Percentiles rank a stretch among this genome's conserved stretches.
Conservation (phyloP, 2,113 vertebrate genomes). For the Ptychochromis oligacanthus region DNA sequence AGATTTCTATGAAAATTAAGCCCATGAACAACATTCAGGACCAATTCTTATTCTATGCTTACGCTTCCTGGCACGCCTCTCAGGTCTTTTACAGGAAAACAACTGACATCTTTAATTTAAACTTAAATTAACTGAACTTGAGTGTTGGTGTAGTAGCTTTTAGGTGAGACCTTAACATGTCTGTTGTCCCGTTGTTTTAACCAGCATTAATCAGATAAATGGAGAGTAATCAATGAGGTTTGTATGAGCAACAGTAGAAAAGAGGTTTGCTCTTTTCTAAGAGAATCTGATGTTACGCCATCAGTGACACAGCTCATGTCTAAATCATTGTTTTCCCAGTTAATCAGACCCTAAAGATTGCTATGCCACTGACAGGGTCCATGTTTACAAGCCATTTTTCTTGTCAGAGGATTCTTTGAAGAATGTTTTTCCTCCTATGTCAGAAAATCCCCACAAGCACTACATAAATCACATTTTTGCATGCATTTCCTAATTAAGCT, state of each 20-base stretch:
- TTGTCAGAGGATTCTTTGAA: constrained; percentile 66
- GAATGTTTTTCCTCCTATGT: constrained; percentile 43
- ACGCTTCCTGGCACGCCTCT: constrained; percentile 30
- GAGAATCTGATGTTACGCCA: constrained; percentile 6
- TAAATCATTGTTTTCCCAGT: constrained; percentile 45
- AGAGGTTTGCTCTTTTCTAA: not conserved
- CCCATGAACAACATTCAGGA: constrained; percentile 46
- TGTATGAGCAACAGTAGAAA: not conserved
- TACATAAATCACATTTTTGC: constrained; percentile 58
- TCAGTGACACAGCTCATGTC: not conserved
- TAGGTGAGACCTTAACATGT: not conserved
- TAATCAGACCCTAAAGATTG: constrained; percentile 56
- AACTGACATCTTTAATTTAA: not conserved
- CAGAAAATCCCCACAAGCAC: constrained; percentile 39
- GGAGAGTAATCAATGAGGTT: not conserved
- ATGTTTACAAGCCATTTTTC: constrained; percentile 51
- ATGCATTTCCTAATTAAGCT: constrained; percentile 61
- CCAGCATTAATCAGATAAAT: not conserved
- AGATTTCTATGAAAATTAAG: constrained; percentile 41
- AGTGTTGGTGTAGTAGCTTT: not conserved
- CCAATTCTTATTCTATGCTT: constrained; percentile 32
- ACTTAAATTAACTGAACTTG: not conserved
- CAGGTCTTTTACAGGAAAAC: constrained; percentile 8
- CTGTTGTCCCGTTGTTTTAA: not conserved
- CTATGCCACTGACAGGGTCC: constrained; percentile 25